Evolutionary conservation across 2,113 vertebrate genomes (phyloP).

Genomic region (Microtus oregoni): DNA sequence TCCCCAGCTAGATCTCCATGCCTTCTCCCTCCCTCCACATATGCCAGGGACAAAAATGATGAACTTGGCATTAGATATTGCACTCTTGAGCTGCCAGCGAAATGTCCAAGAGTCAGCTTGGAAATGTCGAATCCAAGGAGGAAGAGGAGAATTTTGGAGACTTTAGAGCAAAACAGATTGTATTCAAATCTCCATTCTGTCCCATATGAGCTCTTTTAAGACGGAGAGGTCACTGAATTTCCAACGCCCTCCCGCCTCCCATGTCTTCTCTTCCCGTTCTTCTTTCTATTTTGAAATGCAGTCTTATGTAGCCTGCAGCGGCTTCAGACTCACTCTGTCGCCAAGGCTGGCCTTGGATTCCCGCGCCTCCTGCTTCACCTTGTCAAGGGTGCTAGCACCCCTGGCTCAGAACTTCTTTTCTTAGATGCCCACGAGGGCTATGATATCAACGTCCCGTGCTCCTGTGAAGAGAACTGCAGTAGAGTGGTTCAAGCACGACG

Average conservation of each 20-base stretch:
- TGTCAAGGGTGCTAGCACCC: neutral
- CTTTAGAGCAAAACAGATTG: neutral
- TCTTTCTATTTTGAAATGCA: neutral
- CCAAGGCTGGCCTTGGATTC: neutral
- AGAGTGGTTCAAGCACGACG: neutral
- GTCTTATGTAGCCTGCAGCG: neutral
- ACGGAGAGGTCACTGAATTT: neutral
- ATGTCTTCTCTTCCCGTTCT: no score
- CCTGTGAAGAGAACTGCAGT: neutral
- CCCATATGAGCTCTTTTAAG: neutral
- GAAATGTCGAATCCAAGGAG: neutral
- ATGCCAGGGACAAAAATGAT: neutral
- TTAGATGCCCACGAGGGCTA: neutral
- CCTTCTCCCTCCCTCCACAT: no score
- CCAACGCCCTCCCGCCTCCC: neutral
- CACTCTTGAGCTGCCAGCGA: neutral
- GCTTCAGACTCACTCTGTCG: neutral
- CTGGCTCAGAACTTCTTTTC: neutral
- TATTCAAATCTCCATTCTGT: neutral
- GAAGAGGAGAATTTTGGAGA: neutral
- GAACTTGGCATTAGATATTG: neutral
- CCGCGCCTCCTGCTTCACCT: neutral
- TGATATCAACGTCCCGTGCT: neutral
- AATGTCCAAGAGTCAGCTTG: neutral
- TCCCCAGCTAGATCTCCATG: neutral